phyloP scores from a whole-genome alignment of 2,888 invertebrate genomes.

The Neocrepidodera transversa region DNA sequence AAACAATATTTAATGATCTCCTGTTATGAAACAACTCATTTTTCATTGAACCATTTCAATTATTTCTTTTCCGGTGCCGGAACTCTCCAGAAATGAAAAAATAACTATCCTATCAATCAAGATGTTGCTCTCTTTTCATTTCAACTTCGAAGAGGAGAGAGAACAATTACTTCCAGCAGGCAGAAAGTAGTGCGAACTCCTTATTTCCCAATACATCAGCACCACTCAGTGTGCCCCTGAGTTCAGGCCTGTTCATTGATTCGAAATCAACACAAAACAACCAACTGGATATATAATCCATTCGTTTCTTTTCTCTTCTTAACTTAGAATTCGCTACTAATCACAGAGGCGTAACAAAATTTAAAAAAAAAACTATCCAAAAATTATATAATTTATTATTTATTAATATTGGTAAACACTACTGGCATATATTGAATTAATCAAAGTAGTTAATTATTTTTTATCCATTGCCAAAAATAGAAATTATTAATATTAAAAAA shows the following conservation, averaged over 20 bases:
- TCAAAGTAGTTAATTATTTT: no score
- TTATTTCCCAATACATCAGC: slow-evolving; percentile 14
- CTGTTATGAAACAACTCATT: neutral
- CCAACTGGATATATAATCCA: neutral
- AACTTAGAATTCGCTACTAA: neutral
- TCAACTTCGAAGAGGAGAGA: neutral
- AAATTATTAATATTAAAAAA: no score
- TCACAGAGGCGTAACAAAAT: neutral
- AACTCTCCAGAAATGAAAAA: neutral
- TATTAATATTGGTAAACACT: neutral
- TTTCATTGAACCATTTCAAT: neutral
- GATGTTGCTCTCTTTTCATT: neutral
- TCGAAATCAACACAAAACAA: slow-evolving; percentile 11
- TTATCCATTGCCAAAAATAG: no score
- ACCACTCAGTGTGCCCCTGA: neutral
- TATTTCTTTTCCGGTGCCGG: neutral
- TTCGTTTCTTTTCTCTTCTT: neutral
- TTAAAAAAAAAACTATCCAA: neutral
- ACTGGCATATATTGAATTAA: no score
- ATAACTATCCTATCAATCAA: slow-evolving; percentile 3
- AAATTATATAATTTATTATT: no score
- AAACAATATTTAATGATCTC: neutral
- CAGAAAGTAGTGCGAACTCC: slow-evolving; percentile 2
- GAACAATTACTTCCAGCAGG: slow-evolving; percentile 12
- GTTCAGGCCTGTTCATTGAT: slow-evolving; percentile 10